phyloP scores from a whole-genome alignment of 2,888 invertebrate species.

The Tipula confusa region DNA sequence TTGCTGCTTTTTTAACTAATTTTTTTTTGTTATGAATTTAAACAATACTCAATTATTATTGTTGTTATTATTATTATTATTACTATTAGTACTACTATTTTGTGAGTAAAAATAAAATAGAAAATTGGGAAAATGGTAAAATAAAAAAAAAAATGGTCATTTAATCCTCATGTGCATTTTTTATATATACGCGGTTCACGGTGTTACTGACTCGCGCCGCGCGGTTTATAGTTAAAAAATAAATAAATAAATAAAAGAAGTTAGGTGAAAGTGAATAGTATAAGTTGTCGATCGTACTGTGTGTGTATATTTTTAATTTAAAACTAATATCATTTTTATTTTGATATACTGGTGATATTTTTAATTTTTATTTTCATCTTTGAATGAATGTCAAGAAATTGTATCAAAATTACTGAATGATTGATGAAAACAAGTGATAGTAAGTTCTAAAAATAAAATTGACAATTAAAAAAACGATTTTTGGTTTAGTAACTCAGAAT shows the following conservation, averaged over 20 bases:
- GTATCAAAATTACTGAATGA: background rate
- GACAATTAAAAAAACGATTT: background rate
- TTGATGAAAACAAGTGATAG: constrained; percentile 26
- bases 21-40: constrained; percentile 20
- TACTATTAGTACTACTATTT: background rate
- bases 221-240: background rate
- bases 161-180: background rate
- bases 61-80: background rate
- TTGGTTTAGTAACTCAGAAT: background rate
- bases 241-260: background rate
- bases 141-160: background rate
- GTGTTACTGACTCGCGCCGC: background rate
- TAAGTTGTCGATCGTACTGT: background rate
- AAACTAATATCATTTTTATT: background rate
- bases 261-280: background rate
- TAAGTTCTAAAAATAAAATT: background rate
- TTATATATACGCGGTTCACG: background rate
- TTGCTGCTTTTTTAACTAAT: background rate
- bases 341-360: background rate
- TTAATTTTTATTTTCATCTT: too few relatives aligned
- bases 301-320: background rate
- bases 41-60: constrained; percentile 20
- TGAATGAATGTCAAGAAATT: background rate
- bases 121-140: background rate
- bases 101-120: background rate